Percentiles rank a stretch among this genome's conserved stretches.
Evolutionary conservation across 2,797 vertebrate species (phyloP).

Genomic region (Syngnathus acus): DNA sequence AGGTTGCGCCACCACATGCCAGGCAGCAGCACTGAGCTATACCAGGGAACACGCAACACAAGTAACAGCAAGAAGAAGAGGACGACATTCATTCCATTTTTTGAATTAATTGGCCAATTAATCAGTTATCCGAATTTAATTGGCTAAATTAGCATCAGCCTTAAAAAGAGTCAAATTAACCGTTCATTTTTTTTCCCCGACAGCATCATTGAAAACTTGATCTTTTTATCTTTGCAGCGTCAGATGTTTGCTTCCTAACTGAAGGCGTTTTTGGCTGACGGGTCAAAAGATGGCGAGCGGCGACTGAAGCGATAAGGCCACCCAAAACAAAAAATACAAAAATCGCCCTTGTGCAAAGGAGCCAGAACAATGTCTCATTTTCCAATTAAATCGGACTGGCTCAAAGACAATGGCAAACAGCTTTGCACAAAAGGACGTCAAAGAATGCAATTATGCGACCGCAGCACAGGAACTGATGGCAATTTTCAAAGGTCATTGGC

Average conservation of each 20-base stretch:
- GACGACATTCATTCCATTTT: not conserved
- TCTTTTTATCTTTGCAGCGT: not conserved
- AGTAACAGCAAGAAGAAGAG: not conserved
- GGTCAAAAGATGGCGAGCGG: not conserved
- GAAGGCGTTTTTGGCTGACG: not conserved
- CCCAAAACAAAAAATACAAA: constrained; percentile 8
- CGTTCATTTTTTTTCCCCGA: not conserved
- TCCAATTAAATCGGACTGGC: constrained; percentile 43
- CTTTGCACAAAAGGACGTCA: constrained; percentile 4
- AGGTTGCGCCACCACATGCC: not conserved
- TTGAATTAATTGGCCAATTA: no score
- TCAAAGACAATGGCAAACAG: constrained; percentile 29
- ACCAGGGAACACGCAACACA: not conserved
- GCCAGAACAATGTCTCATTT: constrained; percentile 39
- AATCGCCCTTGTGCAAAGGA: constrained; percentile 29
- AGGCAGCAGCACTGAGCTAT: not conserved
- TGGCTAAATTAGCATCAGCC: no score
- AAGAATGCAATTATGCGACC: not conserved
- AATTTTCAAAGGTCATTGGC: constrained; percentile 1
- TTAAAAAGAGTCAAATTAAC: no score
- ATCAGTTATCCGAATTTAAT: no score
- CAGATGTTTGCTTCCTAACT: not conserved
- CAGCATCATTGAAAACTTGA: no score
- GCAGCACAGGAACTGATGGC: not conserved
- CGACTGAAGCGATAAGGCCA: constrained; percentile 2